Evolutionary conservation across 2,888 invertebrate genomes (phyloP), one percentile per base, ranked within the genome.

Genomic region (Megastigmus dorsalis): DNA sequence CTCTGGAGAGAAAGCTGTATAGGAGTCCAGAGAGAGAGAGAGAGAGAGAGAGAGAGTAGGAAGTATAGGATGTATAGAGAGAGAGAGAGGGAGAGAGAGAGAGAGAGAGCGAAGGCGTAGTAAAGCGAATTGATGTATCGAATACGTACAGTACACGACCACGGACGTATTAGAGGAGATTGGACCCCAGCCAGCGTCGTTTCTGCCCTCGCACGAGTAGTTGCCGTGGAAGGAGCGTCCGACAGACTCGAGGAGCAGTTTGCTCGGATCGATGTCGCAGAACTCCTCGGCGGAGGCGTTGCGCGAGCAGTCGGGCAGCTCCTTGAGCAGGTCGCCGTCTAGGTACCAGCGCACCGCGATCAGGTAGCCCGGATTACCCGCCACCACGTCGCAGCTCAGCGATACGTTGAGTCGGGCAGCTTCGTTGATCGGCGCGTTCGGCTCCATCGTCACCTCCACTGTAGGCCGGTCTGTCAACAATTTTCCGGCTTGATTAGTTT

Each of bases 121-220:
- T 9, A 30, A 38, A 59, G 13, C 18, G 26, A 48, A 50, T 23
- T 28, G 38, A 59, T 50, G 55, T 43, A 67, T 62, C 45, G 30
- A 18, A 67, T 73, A 91, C 93, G 92, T 88, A 95, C 95, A 95
- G 83, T 94, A 92, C 63, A 97, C 96, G 80, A 94, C 90, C 10
- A 97, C 91, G 81, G 95, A 94, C 28, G 93, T 93, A 75, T 93
- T 93, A 43, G 92, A 90, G 36, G 96, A 96, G 79, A 92, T 91
- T 41, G 92, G 92, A 48, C 97, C 97, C 95, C 96, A 96, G 7
- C 96, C 96, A 9, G 96, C 97, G 13, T 92, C 91, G 89, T 97
- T 97, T 87, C 92, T 93, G 15, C 97, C 97, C 83, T 94, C 93
- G 86, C 98, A 98, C 0, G 97, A 95, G 89, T 97, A 98, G 89